Percentiles rank a stretch among this genome's conserved stretches.
Conservation (phyloP, 2,113 vertebrate genomes). For the Numenius arquata region DNA sequence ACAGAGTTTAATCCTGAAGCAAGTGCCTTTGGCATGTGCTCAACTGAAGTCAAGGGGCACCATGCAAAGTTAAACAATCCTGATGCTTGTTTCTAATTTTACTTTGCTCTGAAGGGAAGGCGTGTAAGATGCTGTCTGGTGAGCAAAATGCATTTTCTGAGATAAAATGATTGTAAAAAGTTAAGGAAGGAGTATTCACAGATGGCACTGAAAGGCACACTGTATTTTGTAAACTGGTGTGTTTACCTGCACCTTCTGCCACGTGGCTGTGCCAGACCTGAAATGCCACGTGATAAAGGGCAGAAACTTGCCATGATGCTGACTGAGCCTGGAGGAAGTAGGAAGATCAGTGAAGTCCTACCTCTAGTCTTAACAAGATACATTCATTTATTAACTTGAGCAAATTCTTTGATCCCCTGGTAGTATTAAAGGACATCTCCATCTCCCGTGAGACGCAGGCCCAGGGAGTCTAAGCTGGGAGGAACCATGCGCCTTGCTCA, state of each 20-base stretch:
- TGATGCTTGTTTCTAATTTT: background rate
- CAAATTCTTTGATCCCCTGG: background rate
- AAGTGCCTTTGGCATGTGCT: background rate
- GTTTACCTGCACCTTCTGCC: background rate
- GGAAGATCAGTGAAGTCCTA: background rate
- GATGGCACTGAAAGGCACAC: background rate
- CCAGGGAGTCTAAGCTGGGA: background rate
- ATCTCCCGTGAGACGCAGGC: background rate
- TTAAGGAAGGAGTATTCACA: background rate
- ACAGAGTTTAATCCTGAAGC: background rate
- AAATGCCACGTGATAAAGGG: background rate
- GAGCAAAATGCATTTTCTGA: background rate
- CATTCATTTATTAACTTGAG: background rate
- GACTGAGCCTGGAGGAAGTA: background rate
- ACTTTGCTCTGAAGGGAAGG: background rate
- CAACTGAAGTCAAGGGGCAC: background rate
- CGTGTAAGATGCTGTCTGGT: background rate
- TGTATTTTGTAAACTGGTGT: background rate
- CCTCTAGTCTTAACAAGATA: background rate
- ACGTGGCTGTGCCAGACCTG: background rate
- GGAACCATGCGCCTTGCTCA: fast-evolving
- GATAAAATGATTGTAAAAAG: background rate
- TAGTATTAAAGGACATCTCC: background rate
- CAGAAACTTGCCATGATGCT: background rate
- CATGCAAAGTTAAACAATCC: background rate